Base-by-base conservation (phyloP, 2,888 invertebrate species). In the Trichopoda pennipes region DNA sequence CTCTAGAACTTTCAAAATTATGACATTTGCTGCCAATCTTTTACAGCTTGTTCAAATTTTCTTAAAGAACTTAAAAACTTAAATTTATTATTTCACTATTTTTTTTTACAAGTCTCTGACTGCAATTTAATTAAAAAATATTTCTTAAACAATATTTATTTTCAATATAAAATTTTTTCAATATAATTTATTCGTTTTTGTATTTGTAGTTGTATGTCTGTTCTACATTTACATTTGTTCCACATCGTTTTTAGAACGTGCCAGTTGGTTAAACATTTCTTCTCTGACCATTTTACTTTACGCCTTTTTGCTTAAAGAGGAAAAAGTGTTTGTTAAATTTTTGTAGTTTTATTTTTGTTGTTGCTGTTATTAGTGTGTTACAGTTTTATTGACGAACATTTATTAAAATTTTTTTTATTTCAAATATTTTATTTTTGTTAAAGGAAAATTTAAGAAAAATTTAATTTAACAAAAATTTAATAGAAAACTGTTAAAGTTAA, bases 221-320 rank as follows among this genome's bases (percentile, higher is more conserved):
- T 47, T 38, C 35, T 17, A 16, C 12, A 63, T 49, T 42, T 66
- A 63, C 12, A 28, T 49, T 66, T 73, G 79, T 60, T 79, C 79
- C 60, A 73, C 53, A 66, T 79, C 19, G 60, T 79, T 79, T 79
- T 68, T 56, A 79, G 79, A 79, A 79, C 79, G 66, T 79, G 79
- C 73, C 66, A 78, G 47, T 28, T 73, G 53, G 16, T 60, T 23
- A 19, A 23, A 7, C 21, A 38, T 17, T 21, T n/a, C 28, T 16
- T 61, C 14, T 28, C 49, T 74, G 64, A 66, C 74, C 66, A 68
- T 42, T 74, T 66, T 44, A 42, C 28, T 73, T 49, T 38, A 64
- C 47, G 64, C 64, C 64, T 63, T 58, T n/a, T 16, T 72, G 38
- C 35, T 51, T 21, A 32, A 74, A 64, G 38, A 49, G 19, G 12